Evolutionary conservation across 2,113 vertebrate genomes (phyloP).

Genomic region (Mustela lutreola): DNA sequence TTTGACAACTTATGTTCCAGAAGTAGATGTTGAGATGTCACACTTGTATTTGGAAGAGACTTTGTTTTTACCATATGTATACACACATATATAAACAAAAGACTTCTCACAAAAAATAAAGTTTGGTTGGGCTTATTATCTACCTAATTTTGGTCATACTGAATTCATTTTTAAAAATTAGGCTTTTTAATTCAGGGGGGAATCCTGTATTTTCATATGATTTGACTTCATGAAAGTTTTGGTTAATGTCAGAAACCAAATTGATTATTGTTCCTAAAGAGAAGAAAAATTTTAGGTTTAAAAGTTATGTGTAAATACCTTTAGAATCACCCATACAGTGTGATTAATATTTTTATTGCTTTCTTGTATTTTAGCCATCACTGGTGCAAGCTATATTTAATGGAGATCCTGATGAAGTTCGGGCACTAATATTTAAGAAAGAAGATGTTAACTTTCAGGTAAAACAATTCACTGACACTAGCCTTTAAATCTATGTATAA

Average conservation of each 20-base stretch:
- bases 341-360: constrained; percentile 75
- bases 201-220: constrained; percentile 2
- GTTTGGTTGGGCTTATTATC: neutral
- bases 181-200: neutral
- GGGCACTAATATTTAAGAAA: constrained; percentile 99
- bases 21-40: constrained; percentile 25
- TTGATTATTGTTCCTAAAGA: neutral
- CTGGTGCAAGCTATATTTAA: constrained; percentile 99
- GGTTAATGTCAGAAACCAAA: constrained; percentile 29
- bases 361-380: constrained; percentile 92
- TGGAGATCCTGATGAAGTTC: constrained; percentile 98
- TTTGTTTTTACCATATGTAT: constrained; percentile 49
- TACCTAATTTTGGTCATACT: constrained; percentile 1
- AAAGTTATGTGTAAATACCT: constrained; percentile 51
- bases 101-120: constrained; percentile 17
- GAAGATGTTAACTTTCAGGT: constrained; percentile 99
- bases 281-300: constrained; percentile 48
- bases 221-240: constrained; percentile 51
- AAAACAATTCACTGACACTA: constrained; percentile 80
- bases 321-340: neutral
- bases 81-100: neutral
- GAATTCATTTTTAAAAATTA: neutral
- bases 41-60: constrained; percentile 35
- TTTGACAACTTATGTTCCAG: constrained; percentile 15
- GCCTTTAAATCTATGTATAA: constrained; percentile 61